Evolutionary conservation across 2,888 invertebrate species (phyloP).

Genomic region (Rhaphigaster nebulosa): DNA sequence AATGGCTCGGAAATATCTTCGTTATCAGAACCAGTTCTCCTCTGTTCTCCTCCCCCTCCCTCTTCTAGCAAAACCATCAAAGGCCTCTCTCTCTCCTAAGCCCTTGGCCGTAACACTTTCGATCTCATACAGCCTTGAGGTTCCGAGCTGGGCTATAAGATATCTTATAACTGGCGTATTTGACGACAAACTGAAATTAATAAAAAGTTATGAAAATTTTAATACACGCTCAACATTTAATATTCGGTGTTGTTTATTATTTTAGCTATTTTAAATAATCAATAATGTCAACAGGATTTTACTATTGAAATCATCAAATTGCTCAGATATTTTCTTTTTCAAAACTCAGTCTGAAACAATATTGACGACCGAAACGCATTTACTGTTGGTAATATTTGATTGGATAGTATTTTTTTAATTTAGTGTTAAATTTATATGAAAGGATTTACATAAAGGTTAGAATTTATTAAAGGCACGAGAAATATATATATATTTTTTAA

Average conservation of each 20-base stretch:
- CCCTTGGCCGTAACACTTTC: conserved; percentile 38
- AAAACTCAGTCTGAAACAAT: no score
- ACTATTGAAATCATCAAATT: no score
- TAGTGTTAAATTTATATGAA: no score
- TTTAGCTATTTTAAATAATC: no score
- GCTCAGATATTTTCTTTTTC: no score
- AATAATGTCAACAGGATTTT: no score
- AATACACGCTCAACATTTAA: not conserved
- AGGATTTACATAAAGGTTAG: no score
- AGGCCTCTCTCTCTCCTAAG: not conserved
- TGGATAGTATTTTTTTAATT: no score
- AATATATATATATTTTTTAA: no score
- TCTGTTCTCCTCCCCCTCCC: not conserved
- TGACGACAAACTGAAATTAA: not conserved
- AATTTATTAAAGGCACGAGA: no score
- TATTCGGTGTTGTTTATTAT: not conserved
- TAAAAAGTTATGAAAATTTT: not conserved
- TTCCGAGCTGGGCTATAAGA: not conserved
- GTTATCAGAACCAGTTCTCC: not conserved
- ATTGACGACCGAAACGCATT: no score
- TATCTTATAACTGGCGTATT: not conserved
- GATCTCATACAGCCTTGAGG: not conserved
- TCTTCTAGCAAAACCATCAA: not conserved
- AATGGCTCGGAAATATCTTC: not conserved
- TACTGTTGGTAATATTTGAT: no score